Evolutionary conservation across 2,888 invertebrate species (phyloP), one percentile per base, ranked within the genome.

Genomic region (Schizotus pectinicornis): DNA sequence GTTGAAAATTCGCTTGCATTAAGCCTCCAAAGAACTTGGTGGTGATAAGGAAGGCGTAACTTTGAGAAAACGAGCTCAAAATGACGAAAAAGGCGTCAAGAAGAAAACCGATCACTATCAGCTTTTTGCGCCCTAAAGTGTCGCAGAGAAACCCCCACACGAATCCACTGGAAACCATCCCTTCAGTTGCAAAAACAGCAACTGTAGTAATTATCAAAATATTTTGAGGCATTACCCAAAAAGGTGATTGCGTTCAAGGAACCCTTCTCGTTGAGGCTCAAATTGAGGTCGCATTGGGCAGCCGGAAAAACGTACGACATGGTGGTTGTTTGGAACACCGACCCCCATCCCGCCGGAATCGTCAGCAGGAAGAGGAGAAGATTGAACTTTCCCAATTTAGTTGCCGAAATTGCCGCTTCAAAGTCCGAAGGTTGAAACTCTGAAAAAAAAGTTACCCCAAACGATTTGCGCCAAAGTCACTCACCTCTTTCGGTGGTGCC

Each of bases 121-220:
- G 82, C 68, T 83, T 84, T 62, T 83, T 84, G 56, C 88, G 81
- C 5, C 90, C 91, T 57, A 88, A 81, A 0, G 87, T 87, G 71
- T 91, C 91, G 0, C 90, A 87, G 5, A 90, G 74, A 72, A 86
- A 89, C 0, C 91, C 91, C 91, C 91, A 91, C 3, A 89, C 61
- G 73, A 89, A 82, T 0, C 88, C 87, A 12, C 89, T 89, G 1
- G 84, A 80, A 63, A 88, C 86, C 88, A 91, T 91, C n/a, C 89
- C 91, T 89, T 22, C n/a, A n/a, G n/a, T 22, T 22, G 22, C 5
- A 22, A 22, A 22, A 73, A 0, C 67, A 67, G 49, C 36, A 60
- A 51, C 31, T 42, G 31, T 37, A 14, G 36, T 39, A 54, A 38
- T 9, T 37, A 12, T 37, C 42, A 49, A 63, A 48, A 46, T 51